phyloP scores from a whole-genome alignment of 2,888 invertebrate species.

The Acleris emargana region DNA sequence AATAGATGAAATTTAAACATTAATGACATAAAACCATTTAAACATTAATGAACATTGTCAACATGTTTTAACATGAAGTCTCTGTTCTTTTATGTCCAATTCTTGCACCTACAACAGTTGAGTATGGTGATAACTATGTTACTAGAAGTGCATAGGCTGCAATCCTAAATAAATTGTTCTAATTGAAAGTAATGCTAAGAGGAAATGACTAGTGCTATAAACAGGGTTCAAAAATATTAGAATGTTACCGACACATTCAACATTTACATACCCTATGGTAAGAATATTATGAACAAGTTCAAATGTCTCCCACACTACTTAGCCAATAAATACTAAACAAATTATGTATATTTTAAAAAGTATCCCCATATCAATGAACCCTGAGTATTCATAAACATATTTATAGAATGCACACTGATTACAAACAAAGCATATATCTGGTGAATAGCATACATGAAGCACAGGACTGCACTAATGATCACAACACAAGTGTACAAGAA shows the following conservation, averaged over 20 bases:
- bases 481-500: constrained; percentile 79
- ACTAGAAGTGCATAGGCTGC: constrained; percentile 26
- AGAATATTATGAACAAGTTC: too few relatives aligned
- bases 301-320: too few relatives aligned
- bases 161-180: constrained; percentile 3
- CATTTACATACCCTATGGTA: background rate
- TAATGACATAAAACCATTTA: too few relatives aligned
- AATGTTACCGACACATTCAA: background rate
- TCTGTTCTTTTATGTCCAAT: too few relatives aligned
- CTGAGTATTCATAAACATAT: constrained; percentile 31
- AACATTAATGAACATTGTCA: too few relatives aligned
- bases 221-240: constrained; percentile 35
- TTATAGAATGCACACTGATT: constrained; percentile 42
- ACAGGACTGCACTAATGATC: constrained; percentile 76
- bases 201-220: constrained; percentile 16
- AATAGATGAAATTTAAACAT: too few relatives aligned
- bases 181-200: constrained; percentile 13
- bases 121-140: constrained; percentile 22
- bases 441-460: constrained; percentile 63
- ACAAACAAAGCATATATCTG: constrained; percentile 46
- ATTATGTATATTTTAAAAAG: background rate
- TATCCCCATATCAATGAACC: constrained; percentile 34
- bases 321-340: background rate
- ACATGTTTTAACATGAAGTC: too few relatives aligned
- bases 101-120: too few relatives aligned